phyloP scores from a whole-genome alignment of 2,888 invertebrate species.

The Girardia tigrina region DNA sequence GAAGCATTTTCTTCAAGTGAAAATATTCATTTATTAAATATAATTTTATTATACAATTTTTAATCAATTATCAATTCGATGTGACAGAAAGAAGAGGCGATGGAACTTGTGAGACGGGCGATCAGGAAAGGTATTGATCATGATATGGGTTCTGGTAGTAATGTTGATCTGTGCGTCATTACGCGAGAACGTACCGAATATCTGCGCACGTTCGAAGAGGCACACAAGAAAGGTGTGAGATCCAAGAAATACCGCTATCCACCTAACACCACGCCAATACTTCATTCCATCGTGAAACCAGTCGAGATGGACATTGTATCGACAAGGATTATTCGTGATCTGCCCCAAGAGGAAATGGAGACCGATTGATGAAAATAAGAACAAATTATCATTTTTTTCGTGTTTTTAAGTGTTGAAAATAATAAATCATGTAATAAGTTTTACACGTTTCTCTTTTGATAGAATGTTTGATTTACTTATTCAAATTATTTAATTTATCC shows the following conservation, averaged over 20 bases:
- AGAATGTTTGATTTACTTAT: too few species aligned
- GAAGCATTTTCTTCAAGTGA: too few species aligned
- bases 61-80: too few species aligned
- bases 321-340: constrained; percentile 35
- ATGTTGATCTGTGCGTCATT: constrained; percentile 83
- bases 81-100: constrained; percentile 69
- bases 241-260: constrained; percentile 37
- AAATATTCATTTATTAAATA: too few species aligned
- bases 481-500: too few species aligned
- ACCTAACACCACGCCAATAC: neutral
- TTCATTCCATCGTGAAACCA: constrained; percentile 1
- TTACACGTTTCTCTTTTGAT: too few species aligned
- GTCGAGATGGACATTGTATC: constrained; percentile 35
- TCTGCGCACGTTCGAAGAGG: constrained; percentile 71
- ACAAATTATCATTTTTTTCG: too few species aligned
- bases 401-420: too few species aligned
- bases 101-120: constrained; percentile 74
- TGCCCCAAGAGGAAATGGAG: constrained; percentile 30
- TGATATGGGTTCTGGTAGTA: constrained; percentile 87
- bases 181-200: constrained; percentile 67
- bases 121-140: constrained; percentile 94
- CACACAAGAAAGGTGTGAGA: constrained; percentile 63
- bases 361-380: neutral
- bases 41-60: too few species aligned
- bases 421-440: too few species aligned